phyloP scores from a whole-genome alignment of 2,113 vertebrate genomes.

The Oryctolagus cuniculus region mOryCun1.1 NC_091445.1:81663501-81664000 shows the following conservation, averaged over 20 bases:
- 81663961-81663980: too few species aligned
- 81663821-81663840: too few species aligned
- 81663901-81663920: too few species aligned
- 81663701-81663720: neutral
- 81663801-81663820: neutral
- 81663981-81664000: too few species aligned
- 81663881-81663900: too few species aligned
- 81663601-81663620: neutral
- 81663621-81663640: neutral
- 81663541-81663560: neutral
- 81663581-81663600: neutral
- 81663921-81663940: too few species aligned
- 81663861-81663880: too few species aligned
- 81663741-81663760: neutral
- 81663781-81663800: neutral
- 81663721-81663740: neutral
- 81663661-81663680: neutral
- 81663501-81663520: neutral
- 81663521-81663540: neutral
- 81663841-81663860: too few species aligned
- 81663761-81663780: neutral
- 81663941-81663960: too few species aligned
- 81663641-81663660: neutral
- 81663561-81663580: neutral
- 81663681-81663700: neutral